Conservation (phyloP, 2,797 vertebrate genomes). For the Lacerta agilis region DNA sequence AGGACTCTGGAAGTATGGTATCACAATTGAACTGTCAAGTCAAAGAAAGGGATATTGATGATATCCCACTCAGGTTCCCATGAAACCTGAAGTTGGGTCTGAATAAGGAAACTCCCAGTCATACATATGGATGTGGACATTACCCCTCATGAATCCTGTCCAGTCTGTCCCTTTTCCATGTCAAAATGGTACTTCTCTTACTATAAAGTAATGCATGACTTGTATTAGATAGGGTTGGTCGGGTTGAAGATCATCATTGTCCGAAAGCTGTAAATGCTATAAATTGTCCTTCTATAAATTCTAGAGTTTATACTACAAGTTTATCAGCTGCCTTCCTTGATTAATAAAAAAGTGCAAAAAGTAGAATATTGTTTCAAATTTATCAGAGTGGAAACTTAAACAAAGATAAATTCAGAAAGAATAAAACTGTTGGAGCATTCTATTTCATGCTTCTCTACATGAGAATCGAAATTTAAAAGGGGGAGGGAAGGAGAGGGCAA, state of each 20-base stretch:
- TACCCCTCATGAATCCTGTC: background rate
- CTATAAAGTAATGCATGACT: background rate
- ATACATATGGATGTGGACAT: background rate
- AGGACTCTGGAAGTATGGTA: background rate
- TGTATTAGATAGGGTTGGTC: background rate
- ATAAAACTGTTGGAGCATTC: background rate
- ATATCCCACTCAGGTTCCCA: too few species aligned
- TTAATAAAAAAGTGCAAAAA: background rate
- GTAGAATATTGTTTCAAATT: background rate
- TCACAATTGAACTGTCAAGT: too few species aligned
- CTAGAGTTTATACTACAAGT: background rate
- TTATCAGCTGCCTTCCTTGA: background rate
- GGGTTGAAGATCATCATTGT: background rate
- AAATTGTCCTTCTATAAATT: background rate
- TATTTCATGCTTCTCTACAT: background rate
- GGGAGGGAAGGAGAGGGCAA: constrained; percentile 51
- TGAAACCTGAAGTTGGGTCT: background rate
- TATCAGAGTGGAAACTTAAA: background rate
- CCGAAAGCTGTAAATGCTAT: background rate
- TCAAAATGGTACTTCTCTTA: constrained; percentile 4
- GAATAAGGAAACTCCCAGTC: background rate
- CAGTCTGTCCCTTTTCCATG: background rate
- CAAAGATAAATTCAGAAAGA: background rate
- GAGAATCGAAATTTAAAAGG: constrained; percentile 48
- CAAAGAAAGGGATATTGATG: background rate